Percentiles rank a stretch among this genome's conserved stretches.
phyloP scores from a whole-genome alignment of 2,888 invertebrate species.

The Megaustenia siamemsis region DNA sequence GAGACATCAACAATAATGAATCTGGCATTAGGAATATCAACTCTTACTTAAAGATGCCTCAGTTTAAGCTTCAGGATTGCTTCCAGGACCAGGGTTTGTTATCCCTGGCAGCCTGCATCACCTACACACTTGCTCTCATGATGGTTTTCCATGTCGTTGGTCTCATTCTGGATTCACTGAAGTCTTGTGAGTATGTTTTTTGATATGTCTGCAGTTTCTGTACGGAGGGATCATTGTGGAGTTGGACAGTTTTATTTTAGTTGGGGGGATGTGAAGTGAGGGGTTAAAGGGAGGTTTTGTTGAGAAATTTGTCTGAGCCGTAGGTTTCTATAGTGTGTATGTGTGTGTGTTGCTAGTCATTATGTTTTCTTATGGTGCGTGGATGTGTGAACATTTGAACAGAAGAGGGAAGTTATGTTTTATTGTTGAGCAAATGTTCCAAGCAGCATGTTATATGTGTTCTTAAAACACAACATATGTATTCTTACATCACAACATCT shows the following conservation, averaged over 20 bases:
- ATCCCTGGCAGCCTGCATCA: conserved; percentile 20
- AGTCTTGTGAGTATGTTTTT: conserved; percentile 19
- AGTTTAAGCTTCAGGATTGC: conserved; percentile 38
- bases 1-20: conserved; percentile 40
- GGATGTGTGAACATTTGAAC: no score
- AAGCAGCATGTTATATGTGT: no score
- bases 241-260: not conserved
- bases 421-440: no score
- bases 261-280: no score
- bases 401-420: no score
- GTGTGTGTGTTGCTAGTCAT: no score
- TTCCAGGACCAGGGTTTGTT: conserved; percentile 43
- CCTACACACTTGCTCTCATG: conserved; percentile 37
- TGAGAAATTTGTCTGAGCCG: no score
- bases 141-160: conserved; percentile 17
- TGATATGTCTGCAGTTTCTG: not conserved
- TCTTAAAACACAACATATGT: no score
- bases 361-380: no score
- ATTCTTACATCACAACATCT: no score
- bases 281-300: not conserved
- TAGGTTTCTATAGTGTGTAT: no score
- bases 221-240: not conserved
- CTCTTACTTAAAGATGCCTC: conserved; percentile 9
- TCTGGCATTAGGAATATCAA: not conserved
- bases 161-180: not conserved